phyloP scores from a whole-genome alignment of 1,140 invertebrate species.

The Aethina tumida region DNA sequence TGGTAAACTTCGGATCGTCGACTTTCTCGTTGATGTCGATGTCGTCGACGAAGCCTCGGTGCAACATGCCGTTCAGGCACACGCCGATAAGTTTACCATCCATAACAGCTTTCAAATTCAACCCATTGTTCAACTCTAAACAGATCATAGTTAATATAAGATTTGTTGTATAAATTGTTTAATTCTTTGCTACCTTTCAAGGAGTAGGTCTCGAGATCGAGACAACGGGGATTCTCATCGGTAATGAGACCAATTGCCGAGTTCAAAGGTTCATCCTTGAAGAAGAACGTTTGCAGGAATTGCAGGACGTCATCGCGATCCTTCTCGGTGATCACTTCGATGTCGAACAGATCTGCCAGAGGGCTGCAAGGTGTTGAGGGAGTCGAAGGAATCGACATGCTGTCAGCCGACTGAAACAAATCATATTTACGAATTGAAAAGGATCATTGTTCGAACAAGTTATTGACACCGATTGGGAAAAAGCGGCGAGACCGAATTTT shows the following conservation, averaged over 20 bases:
- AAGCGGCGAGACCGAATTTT: no score
- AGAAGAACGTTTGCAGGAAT: constrained; percentile 44
- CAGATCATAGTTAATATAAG: no score
- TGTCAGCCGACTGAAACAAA: constrained; percentile 19
- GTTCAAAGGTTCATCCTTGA: constrained; percentile 63
- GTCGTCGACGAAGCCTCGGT: constrained; percentile 34
- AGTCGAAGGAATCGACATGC: constrained; percentile 17
- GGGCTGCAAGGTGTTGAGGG: constrained; percentile 28
- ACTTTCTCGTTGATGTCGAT: constrained; percentile 32
- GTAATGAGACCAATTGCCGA: constrained; percentile 44
- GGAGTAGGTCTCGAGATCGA: constrained; percentile 55
- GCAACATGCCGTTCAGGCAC: constrained; percentile 29
- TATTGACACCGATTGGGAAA: no score
- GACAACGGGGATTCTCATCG: constrained; percentile 49
- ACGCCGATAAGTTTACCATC: constrained; percentile 52
- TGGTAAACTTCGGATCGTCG: constrained; percentile 47
- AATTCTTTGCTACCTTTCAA: no score
- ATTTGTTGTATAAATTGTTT: no score
- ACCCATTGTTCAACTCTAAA: constrained; percentile 47
- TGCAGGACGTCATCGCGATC: constrained; percentile 24
- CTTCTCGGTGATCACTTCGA: constrained; percentile 16
- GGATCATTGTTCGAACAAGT: no score
- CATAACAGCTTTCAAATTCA: constrained; percentile 51
- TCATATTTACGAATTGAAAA: no score
- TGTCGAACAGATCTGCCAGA: constrained; percentile 23